Percentiles rank a stretch among this genome's conserved stretches.
Evolutionary conservation across 2,113 vertebrate genomes (phyloP).

Genomic region (Platycercus adscitus): DNA sequence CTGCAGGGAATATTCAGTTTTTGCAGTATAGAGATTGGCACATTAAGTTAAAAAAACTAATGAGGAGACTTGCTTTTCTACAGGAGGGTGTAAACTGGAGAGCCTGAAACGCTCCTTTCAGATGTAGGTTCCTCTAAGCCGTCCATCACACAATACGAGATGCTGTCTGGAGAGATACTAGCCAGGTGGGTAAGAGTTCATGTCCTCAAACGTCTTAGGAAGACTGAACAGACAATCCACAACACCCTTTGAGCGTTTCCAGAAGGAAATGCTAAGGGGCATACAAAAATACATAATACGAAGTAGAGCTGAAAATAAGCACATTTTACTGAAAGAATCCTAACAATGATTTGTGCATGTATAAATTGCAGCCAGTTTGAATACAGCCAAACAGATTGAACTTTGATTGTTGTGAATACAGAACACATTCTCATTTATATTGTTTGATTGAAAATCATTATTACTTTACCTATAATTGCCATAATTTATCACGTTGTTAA

Average conservation of each 20-base stretch:
- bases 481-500: conserved; percentile 76
- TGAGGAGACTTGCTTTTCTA: not conserved
- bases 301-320: not conserved
- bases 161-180: rapidly evolving
- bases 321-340: conserved; percentile 50
- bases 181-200: not conserved
- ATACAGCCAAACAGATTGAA: conserved; percentile 34
- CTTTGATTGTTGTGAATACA: conserved; percentile 58
- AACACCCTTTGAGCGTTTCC: not conserved
- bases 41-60: not conserved
- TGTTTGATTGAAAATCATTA: conserved; percentile 76
- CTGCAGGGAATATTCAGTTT: not conserved
- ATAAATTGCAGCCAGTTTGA: conserved; percentile 54
- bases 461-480: conserved; percentile 76
- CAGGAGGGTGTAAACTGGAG: not conserved
- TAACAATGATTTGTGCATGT: conserved; percentile 52
- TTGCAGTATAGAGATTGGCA: not conserved
- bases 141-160: rapidly evolving
- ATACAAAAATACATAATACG: not conserved
- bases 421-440: conserved; percentile 70
- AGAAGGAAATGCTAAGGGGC: not conserved
- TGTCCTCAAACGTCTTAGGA: not conserved
- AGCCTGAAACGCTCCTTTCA: not conserved
- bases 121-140: not conserved
- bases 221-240: not conserved